Conservation (phyloP, 2,888 invertebrate species). For the Apamea sordens region DNA sequence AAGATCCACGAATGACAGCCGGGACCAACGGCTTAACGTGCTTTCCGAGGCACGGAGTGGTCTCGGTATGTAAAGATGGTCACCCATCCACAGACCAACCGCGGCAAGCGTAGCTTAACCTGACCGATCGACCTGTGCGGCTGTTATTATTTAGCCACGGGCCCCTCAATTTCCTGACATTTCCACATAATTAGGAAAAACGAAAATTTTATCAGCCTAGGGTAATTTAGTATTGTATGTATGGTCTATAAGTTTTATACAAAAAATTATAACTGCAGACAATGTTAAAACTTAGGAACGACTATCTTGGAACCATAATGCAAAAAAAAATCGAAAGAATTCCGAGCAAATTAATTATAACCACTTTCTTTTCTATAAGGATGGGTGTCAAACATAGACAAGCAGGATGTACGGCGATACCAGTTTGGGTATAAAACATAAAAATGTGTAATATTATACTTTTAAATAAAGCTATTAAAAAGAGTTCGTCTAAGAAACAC, state of each 20-base stretch:
- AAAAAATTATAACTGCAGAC: neutral
- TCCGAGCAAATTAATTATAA: neutral
- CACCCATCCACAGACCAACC: no score
- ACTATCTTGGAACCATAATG: no score
- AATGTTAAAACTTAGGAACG: neutral
- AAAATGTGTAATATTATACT: neutral
- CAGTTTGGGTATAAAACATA: conserved; percentile 14
- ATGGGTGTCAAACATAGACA: conserved; percentile 6
- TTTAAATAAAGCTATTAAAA: neutral
- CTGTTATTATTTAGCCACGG: no score
- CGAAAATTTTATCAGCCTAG: no score
- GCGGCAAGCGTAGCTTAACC: no score
- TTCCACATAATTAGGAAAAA: no score
- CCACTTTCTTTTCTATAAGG: neutral
- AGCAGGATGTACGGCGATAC: conserved; percentile 9
- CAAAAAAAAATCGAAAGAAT: neutral
- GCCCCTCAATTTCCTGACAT: no score
- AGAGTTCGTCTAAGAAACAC: neutral
- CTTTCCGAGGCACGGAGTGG: no score
- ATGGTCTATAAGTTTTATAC: neutral
- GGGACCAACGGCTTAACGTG: no score
- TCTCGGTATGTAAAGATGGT: no score
- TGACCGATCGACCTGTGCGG: no score
- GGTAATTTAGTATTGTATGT: neutral
- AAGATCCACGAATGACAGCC: no score